Evolutionary conservation across 92 coral and sea anemone species (phyloP), one percentile per base, ranked within the genome.

Genomic region (Pocillopora meandrina): DNA sequence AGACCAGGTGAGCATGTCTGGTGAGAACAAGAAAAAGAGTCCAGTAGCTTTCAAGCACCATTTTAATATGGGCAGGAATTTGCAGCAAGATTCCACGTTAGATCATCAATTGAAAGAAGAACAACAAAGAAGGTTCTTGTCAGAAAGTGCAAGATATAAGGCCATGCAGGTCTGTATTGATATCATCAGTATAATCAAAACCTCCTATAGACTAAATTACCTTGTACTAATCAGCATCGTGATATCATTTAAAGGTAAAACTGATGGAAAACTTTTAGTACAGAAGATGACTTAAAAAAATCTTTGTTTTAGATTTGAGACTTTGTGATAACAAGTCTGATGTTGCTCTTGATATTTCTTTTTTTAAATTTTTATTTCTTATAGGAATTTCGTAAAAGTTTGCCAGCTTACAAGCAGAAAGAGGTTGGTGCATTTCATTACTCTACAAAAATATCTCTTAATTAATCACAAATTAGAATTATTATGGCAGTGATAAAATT

Each of bases 331-430:
- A 33, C 11, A 67, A 26, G 23, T n/a, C 10, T n/a, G 13, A 15
- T 15, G 5, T 17, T 21, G 31, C 10, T 26, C 31, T 26, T 26
- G 31, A 26, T 26, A 3, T 16, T 26, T 66, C 13, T 67, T 5
- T 35, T 35, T 61, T 16, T 26, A 0, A 23, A 26, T 26, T 56
- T 31, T 75, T 67, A 68, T 17, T 64, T 72, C n/a, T 74, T 47
- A 5, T 72, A 93, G 96, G 90, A 84, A 55, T 93, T 93, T 65
- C 81, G 94, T 63, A 85, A 71, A 74, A 85, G 76, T 60, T 81
- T 93, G 65, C 96, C 96, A 65, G 90, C 96, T 19, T 88, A 82
- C 72, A 74, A 79, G 73, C 86, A 88, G 94, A 93, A 80, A 86
- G 84, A 88, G 92, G 96, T 86, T 81, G 26, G 71, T 78, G 13